A percentile compares a stretch with the other conserved stretches of the same genome.
Conservation (phyloP, 1,140 invertebrate species). For the Drosophila obscura region DNA sequence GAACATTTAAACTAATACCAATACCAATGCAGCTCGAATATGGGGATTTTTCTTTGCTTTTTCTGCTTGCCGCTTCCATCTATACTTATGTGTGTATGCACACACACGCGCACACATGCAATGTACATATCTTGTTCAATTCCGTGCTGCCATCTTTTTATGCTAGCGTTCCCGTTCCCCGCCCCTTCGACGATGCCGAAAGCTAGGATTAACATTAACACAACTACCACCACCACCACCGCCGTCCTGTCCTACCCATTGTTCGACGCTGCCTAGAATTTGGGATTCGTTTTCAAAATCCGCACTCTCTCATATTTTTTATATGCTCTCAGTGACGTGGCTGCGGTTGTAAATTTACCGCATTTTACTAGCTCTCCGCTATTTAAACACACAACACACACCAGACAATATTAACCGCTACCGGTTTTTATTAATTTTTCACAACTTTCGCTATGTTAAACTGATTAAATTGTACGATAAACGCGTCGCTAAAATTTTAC, state of each 20-base stretch:
- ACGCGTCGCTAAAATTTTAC: constrained; percentile 76
- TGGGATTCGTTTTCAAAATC: constrained; percentile 53
- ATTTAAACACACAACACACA: constrained; percentile 38
- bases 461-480: constrained; percentile 55
- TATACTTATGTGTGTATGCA: constrained; percentile 42
- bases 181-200: constrained; percentile 50
- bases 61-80: constrained; percentile 49
- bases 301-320: constrained; percentile 44
- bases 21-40: constrained; percentile 50
- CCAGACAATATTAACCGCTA: constrained; percentile 42
- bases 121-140: constrained; percentile 62
- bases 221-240: too few relatives aligned
- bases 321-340: constrained; percentile 66
- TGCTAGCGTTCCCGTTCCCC: constrained; percentile 62
- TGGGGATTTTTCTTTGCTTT: constrained; percentile 47
- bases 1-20: constrained; percentile 61
- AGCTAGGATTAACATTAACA: constrained; percentile 58
- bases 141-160: constrained; percentile 74
- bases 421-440: constrained; percentile 59
- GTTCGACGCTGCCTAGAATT: constrained; percentile 44
- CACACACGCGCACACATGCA: constrained; percentile 15
- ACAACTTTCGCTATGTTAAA: constrained; percentile 39
- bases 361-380: constrained; percentile 45
- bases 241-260: constrained; percentile 26
- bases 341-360: constrained; percentile 75